Evolutionary conservation across 2,113 vertebrate species (phyloP), one percentile per base, ranked within the genome.

Genomic region (Pluvianellus socialis): DNA sequence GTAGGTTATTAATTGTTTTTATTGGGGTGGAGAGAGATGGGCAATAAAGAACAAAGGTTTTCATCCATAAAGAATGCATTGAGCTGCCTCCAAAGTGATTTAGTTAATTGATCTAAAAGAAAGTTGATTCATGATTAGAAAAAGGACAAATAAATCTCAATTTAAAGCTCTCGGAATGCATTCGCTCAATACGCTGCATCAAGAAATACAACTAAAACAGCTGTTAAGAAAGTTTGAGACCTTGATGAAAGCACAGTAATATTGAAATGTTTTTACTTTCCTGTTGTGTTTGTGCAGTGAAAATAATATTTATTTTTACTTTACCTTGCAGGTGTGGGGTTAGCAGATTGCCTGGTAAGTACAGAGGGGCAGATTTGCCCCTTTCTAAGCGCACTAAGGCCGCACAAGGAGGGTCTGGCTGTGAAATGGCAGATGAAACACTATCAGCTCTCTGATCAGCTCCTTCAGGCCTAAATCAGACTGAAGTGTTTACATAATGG

Each of bases 71-170:
- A 95, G 91, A 92, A 95, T 95, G 58, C 79, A 92, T 71, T 56
- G 95, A 91, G 88, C 82, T 96, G 91, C 88, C 92, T 97, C 74
- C 62, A 95, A 95, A 96, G 90, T 97, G 95, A 97, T 98, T 97
- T 98, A 97, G 91, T 97, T 97, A 98, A 98, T 97, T 98, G 96
- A 97, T 97, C 85, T 97, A 95, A 97, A 94, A 97, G 91, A 94
- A 92, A 33, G 56, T 96, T 96, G 96, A 97, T 97, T 98, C 94
- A 97, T 97, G 86, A 97, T 97, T 96, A 97, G 83, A 74, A 97
- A 97, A 93, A 97, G 88, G 80, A 95, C 85, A 97, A 97, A 97
- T 98, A 98, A 98, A 98, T 98, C 97, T 98, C 97, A 95, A 97
- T 98, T 97, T 97, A 94, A 96, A 96, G 89, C 90, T 88, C 80